phyloP scores from a whole-genome alignment of 1,140 invertebrate genomes.

The Phymastichus coffea region DNA sequence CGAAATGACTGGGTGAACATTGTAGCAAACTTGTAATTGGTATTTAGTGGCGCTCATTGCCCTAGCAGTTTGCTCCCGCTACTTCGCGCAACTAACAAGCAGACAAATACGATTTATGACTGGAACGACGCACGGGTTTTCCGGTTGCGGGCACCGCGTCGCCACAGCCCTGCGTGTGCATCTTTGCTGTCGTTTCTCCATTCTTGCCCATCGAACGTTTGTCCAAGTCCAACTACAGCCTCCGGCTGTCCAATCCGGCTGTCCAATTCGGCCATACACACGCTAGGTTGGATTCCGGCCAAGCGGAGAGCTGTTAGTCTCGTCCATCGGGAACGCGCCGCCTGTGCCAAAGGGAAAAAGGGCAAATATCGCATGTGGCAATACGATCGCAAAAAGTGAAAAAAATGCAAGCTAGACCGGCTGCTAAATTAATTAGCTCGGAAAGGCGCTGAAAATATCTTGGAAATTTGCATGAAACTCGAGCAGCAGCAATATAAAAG shows the following conservation, averaged over 20 bases:
- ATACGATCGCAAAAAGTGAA: too few relatives aligned
- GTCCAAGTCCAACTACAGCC: background rate
- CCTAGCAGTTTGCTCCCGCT: too few relatives aligned
- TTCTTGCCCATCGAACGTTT: background rate
- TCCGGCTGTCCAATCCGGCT: too few relatives aligned
- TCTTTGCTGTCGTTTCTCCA: background rate
- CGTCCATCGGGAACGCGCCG: constrained; percentile 23
- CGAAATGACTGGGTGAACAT: background rate
- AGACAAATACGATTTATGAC: too few relatives aligned
- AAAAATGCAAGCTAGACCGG: constrained; percentile 17
- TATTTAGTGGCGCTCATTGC: constrained; percentile 7
- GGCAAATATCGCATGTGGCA: too few relatives aligned
- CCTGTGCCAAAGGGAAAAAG: too few relatives aligned
- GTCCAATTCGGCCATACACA: too few relatives aligned
- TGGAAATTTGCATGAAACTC: constrained; percentile 10
- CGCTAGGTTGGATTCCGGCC: background rate
- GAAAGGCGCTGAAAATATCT: background rate
- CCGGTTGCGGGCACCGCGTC: too few relatives aligned
- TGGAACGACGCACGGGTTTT: background rate
- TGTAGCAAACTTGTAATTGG: constrained; percentile 3
- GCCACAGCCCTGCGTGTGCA: background rate
- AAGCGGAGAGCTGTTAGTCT: constrained; percentile 1
- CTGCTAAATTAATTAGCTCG: background rate
- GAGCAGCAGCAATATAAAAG: background rate
- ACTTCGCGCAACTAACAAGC: too few relatives aligned